Conservation (phyloP, 2,888 invertebrate species). For the Philopedon plagiatum region DNA sequence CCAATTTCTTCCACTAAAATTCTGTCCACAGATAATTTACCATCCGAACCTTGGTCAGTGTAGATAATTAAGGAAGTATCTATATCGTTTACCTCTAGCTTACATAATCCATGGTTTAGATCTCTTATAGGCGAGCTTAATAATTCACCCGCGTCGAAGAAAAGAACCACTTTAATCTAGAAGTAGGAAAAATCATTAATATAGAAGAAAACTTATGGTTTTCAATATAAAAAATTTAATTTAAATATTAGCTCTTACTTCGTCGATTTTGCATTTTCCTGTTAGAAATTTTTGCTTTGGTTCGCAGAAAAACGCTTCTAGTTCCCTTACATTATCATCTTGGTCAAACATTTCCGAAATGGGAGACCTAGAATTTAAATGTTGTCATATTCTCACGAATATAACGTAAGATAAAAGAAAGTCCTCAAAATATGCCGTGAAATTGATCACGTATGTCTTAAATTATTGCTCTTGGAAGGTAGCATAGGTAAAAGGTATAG, state of each 20-base stretch:
- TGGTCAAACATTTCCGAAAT: conserved; percentile 42
- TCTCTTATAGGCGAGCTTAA: conserved; percentile 83
- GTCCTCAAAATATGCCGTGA: too few species aligned
- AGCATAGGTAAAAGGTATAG: too few species aligned
- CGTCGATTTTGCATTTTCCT: conserved; percentile 77
- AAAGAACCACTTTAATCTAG: conserved; percentile 76
- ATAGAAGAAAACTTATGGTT: too few species aligned
- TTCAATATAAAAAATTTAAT: neutral
- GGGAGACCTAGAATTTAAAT: conserved; percentile 27
- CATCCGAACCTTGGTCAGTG: conserved; percentile 79
- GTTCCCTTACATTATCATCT: conserved; percentile 73
- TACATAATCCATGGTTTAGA: conserved; percentile 79
- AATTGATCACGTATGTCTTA: too few species aligned
- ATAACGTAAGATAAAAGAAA: too few species aligned
- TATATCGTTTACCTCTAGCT: conserved; percentile 79
- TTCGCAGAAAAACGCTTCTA: conserved; percentile 83
- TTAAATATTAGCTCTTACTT: conserved; percentile 58
- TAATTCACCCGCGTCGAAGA: conserved; percentile 82
- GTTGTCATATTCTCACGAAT: neutral
- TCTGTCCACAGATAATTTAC: conserved; percentile 79
- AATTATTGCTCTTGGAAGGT: too few species aligned
- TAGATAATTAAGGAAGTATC: conserved; percentile 76
- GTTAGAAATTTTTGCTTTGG: conserved; percentile 75
- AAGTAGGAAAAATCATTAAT: conserved; percentile 10
- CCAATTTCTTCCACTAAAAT: conserved; percentile 81